phyloP scores from a whole-genome alignment of 1,140 invertebrate genomes.

The Panulirus ornatus region DNA sequence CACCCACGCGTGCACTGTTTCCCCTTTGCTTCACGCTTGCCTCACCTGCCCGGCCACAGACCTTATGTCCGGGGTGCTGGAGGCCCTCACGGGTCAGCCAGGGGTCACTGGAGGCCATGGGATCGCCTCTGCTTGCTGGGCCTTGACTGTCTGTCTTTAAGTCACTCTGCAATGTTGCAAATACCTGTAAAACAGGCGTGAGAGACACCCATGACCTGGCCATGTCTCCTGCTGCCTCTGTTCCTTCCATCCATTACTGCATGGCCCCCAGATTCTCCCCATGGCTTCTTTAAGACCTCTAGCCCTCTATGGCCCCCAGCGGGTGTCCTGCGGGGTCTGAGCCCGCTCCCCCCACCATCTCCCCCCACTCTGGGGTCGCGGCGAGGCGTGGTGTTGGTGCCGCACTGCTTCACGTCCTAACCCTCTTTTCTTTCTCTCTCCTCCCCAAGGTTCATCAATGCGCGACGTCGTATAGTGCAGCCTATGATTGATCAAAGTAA shows the following conservation, averaged over 20 bases:
- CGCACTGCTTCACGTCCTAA: conserved; percentile 60
- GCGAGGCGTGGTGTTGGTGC: conserved; percentile 43
- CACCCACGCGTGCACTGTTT: conserved; percentile 65
- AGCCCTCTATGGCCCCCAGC: background rate
- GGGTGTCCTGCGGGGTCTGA: background rate
- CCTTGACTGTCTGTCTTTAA: conserved; percentile 1
- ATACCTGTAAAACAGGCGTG: background rate
- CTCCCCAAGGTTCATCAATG: conserved; percentile 91
- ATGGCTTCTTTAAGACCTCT: conserved; percentile 25
- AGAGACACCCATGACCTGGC: background rate
- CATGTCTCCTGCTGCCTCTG: background rate
- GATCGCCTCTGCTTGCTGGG: conserved; percentile 26
- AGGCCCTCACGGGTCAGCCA: background rate
- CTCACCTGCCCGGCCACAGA: conserved; percentile 52
- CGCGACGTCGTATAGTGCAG: conserved; percentile 92
- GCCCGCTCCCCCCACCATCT: background rate
- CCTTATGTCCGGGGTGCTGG: background rate
- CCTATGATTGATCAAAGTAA: conserved; percentile 88
- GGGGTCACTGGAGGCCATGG: conserved; percentile 32
- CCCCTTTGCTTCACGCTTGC: conserved; percentile 68
- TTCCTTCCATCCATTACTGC: background rate
- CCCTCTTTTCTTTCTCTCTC: conserved; percentile 72
- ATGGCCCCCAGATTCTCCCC: conserved; percentile 30
- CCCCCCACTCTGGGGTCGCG: conserved; percentile 34
- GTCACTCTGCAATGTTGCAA: background rate